phyloP scores from a whole-genome alignment of 2,113 vertebrate species.

The Vidua macroura region DNA sequence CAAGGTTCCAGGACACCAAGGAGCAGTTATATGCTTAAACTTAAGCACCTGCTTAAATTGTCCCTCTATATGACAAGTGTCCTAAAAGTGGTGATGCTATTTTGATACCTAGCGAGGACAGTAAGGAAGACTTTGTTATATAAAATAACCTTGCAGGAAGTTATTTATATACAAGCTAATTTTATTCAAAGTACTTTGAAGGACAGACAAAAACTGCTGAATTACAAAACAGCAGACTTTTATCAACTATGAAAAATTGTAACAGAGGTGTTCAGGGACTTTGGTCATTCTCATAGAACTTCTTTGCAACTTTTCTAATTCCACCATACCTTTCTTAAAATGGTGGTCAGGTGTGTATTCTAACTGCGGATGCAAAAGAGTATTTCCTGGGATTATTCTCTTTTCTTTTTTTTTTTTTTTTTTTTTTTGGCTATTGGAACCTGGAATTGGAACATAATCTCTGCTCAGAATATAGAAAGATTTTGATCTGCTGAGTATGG shows the following conservation, averaged over 20 bases:
- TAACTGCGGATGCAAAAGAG: neutral
- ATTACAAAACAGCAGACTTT: neutral
- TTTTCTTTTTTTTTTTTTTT: neutral
- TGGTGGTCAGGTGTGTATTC: neutral
- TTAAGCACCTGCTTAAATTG: neutral
- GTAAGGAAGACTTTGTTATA: neutral
- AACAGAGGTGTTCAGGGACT: neutral
- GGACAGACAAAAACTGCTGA: constrained; percentile 8
- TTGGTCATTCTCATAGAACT: neutral
- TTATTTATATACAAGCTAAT: constrained; percentile 41
- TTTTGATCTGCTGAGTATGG: neutral
- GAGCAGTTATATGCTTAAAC: neutral
- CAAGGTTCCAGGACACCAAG: neutral
- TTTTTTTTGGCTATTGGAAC: neutral
- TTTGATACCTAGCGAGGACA: neutral
- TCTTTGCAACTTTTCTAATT: neutral
- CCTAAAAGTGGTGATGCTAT: constrained; percentile 33
- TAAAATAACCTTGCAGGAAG: constrained; percentile 17
- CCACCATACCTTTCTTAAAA: neutral
- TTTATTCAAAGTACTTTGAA: constrained; percentile 40
- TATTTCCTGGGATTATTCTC: neutral
- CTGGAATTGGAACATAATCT: neutral
- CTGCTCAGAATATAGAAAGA: neutral
- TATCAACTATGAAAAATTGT: neutral
- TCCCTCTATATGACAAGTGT: neutral